Evolutionary conservation across 2,797 vertebrate genomes (phyloP).

Genomic region (Catharus ustulatus): DNA sequence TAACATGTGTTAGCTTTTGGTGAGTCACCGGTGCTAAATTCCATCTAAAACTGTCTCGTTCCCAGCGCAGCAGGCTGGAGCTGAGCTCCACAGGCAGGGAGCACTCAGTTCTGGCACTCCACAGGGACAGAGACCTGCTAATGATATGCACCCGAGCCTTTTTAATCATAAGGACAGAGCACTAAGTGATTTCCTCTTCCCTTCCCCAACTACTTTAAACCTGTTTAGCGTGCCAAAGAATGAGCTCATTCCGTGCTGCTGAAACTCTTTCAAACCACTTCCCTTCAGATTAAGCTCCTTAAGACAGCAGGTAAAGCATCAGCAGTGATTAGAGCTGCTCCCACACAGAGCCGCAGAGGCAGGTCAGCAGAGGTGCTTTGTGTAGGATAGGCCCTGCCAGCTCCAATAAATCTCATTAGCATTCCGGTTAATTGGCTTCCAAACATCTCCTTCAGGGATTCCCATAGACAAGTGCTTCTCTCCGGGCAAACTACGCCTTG

Average conservation of each 20-base stretch:
- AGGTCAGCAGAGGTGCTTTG: background rate
- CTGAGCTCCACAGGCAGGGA: background rate
- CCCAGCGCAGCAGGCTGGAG: background rate
- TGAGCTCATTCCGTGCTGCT: background rate
- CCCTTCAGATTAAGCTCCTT: background rate
- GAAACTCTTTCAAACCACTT: background rate
- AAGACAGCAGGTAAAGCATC: background rate
- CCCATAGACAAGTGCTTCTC: background rate
- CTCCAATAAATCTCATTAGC: background rate
- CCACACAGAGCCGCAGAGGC: background rate
- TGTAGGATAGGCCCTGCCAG: background rate
- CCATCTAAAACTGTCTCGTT: background rate
- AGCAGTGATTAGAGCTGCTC: background rate
- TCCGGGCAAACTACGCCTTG: background rate
- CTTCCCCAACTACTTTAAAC: background rate
- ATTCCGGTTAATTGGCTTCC: background rate
- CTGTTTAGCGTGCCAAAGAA: background rate
- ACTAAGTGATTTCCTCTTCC: background rate
- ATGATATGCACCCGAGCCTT: background rate
- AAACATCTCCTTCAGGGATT: background rate
- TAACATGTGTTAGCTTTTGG: slow-evolving; percentile 1
- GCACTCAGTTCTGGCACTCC: background rate
- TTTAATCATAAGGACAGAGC: background rate
- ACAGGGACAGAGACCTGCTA: background rate
- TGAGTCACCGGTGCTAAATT: slow-evolving; percentile 19